These are phyloP conservation scores for Auanema sp. DNA, from an alignment of 2,888 invertebrate genomes.

Conservation along the genomic window DNA sequence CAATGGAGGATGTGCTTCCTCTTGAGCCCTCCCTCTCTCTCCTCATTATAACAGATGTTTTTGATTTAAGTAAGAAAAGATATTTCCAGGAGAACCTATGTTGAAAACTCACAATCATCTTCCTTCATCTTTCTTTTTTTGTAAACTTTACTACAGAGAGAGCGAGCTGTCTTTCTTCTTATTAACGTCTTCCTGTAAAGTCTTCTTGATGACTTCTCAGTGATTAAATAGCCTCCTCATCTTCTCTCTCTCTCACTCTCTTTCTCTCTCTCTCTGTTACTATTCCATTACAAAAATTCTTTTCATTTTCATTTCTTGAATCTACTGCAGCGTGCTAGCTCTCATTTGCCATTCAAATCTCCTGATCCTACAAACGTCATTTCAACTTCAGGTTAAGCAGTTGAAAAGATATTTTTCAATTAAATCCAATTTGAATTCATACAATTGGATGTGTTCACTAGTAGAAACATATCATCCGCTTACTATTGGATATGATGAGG, in stretches of 20 bases:
- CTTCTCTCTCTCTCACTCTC: constrained; percentile 8
- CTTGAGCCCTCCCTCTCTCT: background rate
- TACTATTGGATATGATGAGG: no score
- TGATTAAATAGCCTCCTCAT: background rate
- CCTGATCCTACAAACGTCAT: background rate
- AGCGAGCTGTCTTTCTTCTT: no score
- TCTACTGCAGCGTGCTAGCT: no score
- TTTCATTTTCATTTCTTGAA: constrained; percentile 9
- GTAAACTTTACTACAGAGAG: constrained; percentile 1
- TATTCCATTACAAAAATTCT: constrained; percentile 9
- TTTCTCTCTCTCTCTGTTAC: constrained; percentile 13
- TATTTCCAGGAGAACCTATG: no score
- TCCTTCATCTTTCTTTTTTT: no score
- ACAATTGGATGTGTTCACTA: no score
- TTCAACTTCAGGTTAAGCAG: constrained; percentile 7
- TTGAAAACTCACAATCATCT: no score
- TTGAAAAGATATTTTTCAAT: constrained; percentile 9
- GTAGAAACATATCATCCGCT: no score
- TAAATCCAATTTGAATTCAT: no score
- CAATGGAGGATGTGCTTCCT: background rate
- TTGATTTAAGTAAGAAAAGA: no score
- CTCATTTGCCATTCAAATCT: background rate
- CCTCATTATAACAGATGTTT: no score
- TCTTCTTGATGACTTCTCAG: background rate
- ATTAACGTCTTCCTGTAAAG: no score